phyloP scores from a whole-genome alignment of 2,113 vertebrate genomes.

The Meriones unguiculatus region DNA sequence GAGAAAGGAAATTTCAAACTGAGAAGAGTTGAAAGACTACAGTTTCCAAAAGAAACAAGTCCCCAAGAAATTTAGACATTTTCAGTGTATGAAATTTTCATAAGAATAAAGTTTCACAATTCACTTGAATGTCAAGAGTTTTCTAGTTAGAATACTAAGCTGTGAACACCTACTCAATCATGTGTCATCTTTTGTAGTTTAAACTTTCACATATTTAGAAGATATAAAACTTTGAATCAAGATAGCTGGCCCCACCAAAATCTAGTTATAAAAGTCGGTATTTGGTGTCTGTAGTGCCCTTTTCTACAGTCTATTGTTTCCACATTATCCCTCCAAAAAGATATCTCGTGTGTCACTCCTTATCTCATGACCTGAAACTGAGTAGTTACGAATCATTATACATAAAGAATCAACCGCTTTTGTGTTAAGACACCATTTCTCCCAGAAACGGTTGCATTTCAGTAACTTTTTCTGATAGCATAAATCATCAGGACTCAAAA shows the following conservation, averaged over 20 bases:
- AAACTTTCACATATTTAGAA: background rate
- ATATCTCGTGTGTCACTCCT: background rate
- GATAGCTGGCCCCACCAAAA: background rate
- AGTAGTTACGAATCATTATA: slow-evolving; percentile 6
- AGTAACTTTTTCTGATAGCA: background rate
- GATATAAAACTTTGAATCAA: slow-evolving; percentile 9
- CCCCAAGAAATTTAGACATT: background rate
- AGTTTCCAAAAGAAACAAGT: background rate
- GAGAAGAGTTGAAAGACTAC: background rate
- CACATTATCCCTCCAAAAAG: background rate
- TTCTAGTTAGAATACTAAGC: background rate
- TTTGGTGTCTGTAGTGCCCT: background rate
- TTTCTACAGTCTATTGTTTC: background rate
- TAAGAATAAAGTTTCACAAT: background rate
- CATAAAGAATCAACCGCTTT: background rate
- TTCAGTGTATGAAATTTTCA: background rate
- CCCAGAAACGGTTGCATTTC: slow-evolving; percentile 1
- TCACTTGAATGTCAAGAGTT: background rate
- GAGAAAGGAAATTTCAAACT: background rate
- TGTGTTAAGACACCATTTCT: slow-evolving; percentile 30
- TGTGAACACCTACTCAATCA: background rate
- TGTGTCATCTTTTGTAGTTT: background rate
- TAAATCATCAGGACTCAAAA: background rate
- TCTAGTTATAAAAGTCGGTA: background rate
- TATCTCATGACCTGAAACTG: background rate